Conservation (phyloP, 2,888 invertebrate genomes). For the Monochamus alternatus region DNA sequence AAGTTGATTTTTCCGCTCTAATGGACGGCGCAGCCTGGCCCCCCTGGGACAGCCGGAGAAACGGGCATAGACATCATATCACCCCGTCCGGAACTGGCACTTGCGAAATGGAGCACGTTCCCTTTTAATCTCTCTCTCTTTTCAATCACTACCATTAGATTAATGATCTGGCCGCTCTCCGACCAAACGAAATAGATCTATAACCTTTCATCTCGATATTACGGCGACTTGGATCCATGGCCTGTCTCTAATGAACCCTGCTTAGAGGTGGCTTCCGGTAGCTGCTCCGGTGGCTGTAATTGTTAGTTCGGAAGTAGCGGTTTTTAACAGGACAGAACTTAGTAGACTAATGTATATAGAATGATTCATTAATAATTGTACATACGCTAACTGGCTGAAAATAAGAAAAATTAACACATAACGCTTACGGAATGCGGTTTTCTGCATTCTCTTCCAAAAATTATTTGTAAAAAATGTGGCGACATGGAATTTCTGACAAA, state of each 20-base stretch:
- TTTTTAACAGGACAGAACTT: too few relatives aligned
- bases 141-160: constrained; percentile 19
- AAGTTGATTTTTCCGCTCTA: constrained; percentile 29
- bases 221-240: not conserved
- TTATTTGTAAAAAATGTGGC: too few relatives aligned
- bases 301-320: too few relatives aligned
- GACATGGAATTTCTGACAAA: too few relatives aligned
- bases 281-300: not conserved
- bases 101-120: constrained; percentile 18
- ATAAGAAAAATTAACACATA: too few relatives aligned
- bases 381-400: too few relatives aligned
- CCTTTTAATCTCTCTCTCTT: constrained; percentile 16
- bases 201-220: constrained; percentile 7
- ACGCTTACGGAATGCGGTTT: too few relatives aligned
- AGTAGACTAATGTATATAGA: too few relatives aligned
- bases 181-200: not conserved
- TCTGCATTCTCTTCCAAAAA: too few relatives aligned
- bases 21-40: not conserved
- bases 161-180: constrained; percentile 7
- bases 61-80: constrained; percentile 23
- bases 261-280: not conserved
- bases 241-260: not conserved
- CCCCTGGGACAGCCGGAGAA: not conserved
- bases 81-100: not conserved
- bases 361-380: too few relatives aligned